Base-by-base conservation (phyloP, 2,888 invertebrate species). In the Apotomis capreana region DNA sequence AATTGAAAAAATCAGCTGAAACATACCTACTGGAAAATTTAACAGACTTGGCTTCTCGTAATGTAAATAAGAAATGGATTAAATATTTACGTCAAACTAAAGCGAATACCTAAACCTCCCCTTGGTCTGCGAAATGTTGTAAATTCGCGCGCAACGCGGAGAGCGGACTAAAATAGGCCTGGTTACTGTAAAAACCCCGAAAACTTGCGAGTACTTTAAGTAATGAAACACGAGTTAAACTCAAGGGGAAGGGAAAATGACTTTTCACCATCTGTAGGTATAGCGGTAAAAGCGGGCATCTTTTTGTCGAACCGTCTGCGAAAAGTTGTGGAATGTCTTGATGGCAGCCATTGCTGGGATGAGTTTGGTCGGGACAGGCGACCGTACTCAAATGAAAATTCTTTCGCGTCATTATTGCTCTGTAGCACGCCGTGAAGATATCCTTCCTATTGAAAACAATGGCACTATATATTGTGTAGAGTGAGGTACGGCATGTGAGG, bases 291-390 rank as follows among this genome's bases (percentile, higher is more conserved):
- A 78, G 75, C 74, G 75, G 79, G 78, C 81, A 81, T 82, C 82
- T 86, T 86, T 86, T 86, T 87, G 83, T 84, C 79, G 84, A 84
- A 83, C 83, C 81, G 81, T 68, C 83, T 81, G 81, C 84, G 84
- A 85, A 89, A 89, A 89, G 85, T 87, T 85, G 82, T 83, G 90
- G 90, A 90, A 91, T 90, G 86, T 87, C 86, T 87, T 85, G 87
- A 87, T 87, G 85, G 86, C 78, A 80, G 79, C 79, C 79, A 73
- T 67, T 78, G 79, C 77, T 75, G 75, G 81, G 83, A 85, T 84
- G 86, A 86, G 84, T 82, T 82, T 81, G 74, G 74, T 74, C 74
- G 70, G 81, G 83, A 83, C 83, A 82, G 80, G 78, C 78, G 79
- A 79, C 84, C 85, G 81, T 82, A 83, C 86, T 87, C 81, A 89